These are phyloP conservation scores for Acanthis flammea DNA, from an alignment of 2,797 vertebrate genomes.

Conservation along the genomic window DNA sequence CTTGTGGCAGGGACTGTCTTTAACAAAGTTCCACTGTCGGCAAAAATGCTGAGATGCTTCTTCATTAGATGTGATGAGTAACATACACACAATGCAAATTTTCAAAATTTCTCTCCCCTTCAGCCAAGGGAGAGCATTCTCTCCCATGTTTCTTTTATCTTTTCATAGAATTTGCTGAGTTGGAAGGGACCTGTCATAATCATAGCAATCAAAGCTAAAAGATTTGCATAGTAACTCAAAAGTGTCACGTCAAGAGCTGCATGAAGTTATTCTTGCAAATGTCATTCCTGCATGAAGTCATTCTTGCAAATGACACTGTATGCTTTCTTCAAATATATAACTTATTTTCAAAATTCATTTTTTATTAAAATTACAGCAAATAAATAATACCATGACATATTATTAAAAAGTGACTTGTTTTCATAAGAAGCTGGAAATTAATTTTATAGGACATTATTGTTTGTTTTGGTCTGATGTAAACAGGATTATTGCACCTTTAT, in stretches of 20 bases:
- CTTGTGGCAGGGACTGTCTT: neutral
- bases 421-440: neutral
- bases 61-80: neutral
- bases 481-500: neutral
- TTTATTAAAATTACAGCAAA: neutral
- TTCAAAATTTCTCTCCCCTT: neutral
- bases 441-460: neutral
- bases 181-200: neutral
- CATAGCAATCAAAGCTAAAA: neutral
- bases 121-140: neutral
- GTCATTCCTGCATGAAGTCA: neutral
- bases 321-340: neutral
- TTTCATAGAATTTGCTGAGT: neutral
- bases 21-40: neutral
- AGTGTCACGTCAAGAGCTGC: neutral
- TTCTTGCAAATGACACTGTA: neutral
- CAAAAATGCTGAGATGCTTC: neutral
- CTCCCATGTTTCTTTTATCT: neutral
- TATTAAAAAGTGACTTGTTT: conserved; percentile 4
- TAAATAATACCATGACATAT: neutral
- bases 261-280: neutral
- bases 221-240: neutral
- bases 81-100: neutral
- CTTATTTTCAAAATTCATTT: neutral
- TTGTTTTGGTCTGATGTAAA: neutral